Percentiles rank a stretch among this genome's conserved stretches.
phyloP scores from a whole-genome alignment of 2,888 invertebrate species.

The Trichopria drosophilae region DNA sequence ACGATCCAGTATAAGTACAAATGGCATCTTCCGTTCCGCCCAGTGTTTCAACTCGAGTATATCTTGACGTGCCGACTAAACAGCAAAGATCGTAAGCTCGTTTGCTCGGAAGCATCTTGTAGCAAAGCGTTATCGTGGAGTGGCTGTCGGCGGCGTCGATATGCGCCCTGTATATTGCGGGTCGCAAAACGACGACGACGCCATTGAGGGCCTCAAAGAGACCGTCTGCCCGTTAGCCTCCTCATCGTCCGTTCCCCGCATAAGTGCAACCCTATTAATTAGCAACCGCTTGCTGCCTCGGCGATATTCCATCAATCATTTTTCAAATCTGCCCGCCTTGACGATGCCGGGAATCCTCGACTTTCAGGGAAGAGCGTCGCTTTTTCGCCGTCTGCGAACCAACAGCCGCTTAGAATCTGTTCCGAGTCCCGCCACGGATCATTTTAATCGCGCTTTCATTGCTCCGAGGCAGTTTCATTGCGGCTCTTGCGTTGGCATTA shows the following conservation, averaged over 20 bases:
- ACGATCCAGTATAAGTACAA: no score
- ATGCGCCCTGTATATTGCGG: slow-evolving; percentile 49
- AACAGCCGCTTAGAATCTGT: no score
- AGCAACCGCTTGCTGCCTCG: slow-evolving; percentile 30
- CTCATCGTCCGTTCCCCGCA: background rate
- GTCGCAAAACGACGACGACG: slow-evolving; percentile 47
- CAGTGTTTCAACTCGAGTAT: slow-evolving; percentile 32
- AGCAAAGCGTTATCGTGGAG: no score
- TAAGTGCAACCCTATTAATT: slow-evolving; percentile 40
- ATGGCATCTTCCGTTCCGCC: slow-evolving; percentile 37
- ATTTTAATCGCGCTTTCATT: no score
- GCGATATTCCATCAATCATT: slow-evolving; percentile 48
- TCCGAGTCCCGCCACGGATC: no score
- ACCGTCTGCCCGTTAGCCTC: slow-evolving; percentile 26
- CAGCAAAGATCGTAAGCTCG: slow-evolving; percentile 35
- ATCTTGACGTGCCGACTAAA: no score
- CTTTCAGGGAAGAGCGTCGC: no score
- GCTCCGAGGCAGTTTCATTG: no score
- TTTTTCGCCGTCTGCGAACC: no score
- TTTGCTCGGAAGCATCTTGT: slow-evolving; percentile 37
- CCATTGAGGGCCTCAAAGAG: slow-evolving; percentile 42
- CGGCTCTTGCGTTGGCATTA: no score
- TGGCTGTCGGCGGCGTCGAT: slow-evolving; percentile 50
- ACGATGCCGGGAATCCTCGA: no score
- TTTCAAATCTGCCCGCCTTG: slow-evolving; percentile 36